These are phyloP conservation scores for Globia sparganii DNA, from an alignment of 2,888 invertebrate species.

Conservation along the genomic window DNA sequence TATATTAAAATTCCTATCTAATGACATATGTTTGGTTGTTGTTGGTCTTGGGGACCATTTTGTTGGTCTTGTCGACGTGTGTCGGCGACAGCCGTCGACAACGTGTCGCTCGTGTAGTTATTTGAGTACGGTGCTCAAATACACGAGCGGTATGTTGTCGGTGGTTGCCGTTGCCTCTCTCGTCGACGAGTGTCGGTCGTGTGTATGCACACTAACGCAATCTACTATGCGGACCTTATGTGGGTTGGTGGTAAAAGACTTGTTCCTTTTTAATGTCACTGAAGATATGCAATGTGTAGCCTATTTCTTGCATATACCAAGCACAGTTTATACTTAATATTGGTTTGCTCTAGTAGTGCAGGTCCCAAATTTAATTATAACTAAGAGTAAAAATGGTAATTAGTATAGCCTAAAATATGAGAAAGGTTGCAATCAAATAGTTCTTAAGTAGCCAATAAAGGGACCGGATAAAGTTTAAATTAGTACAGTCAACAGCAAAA, in stretches of 20 bases:
- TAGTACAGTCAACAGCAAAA: too few species aligned
- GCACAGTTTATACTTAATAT: background rate
- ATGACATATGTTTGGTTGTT: too few species aligned
- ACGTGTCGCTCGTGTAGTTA: background rate
- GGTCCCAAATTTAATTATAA: background rate
- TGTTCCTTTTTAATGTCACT: background rate
- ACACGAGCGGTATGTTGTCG: too few species aligned
- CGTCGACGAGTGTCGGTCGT: background rate
- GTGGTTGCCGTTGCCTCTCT: background rate
- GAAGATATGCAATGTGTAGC: background rate
- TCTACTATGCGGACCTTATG: background rate
- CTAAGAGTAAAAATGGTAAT: background rate
- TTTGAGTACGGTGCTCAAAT: background rate
- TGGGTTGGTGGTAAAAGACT: too few species aligned
- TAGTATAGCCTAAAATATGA: background rate
- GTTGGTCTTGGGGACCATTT: too few species aligned
- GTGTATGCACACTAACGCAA: background rate
- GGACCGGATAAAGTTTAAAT: slow-evolving; percentile 43
- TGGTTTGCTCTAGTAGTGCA: background rate
- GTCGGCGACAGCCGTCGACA: background rate
- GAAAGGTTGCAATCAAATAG: background rate
- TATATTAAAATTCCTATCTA: too few species aligned
- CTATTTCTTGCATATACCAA: background rate
- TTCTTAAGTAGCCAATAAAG: background rate
- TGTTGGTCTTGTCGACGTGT: too few species aligned